phyloP scores from a whole-genome alignment of 2,113 vertebrate genomes.

The Oryzias curvinotus region DNA sequence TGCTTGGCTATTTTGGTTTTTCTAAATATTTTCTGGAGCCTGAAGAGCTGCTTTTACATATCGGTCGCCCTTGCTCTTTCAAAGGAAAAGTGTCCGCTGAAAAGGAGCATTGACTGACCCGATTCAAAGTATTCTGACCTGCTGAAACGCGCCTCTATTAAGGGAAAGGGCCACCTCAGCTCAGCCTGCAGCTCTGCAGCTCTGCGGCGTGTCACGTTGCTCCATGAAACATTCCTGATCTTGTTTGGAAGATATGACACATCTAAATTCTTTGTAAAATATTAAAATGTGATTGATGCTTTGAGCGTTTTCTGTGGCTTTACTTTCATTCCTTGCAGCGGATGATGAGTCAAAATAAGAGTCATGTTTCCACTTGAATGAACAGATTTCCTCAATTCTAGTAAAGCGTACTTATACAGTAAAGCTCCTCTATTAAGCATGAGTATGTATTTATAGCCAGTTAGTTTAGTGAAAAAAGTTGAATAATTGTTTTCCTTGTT shows the following conservation, averaged over 20 bases:
- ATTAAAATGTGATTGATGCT: slow-evolving; percentile 3
- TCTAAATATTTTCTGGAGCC: slow-evolving; percentile 77
- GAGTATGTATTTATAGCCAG: no score
- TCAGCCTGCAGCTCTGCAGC: slow-evolving; percentile 37
- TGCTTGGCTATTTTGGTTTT: slow-evolving; percentile 76
- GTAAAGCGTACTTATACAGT: no score
- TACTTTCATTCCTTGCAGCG: not conserved
- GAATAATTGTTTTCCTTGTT: no score
- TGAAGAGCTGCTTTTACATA: slow-evolving; percentile 73
- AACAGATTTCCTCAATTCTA: no score
- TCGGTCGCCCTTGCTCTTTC: slow-evolving; percentile 61
- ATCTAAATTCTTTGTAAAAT: not conserved
- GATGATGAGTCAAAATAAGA: not conserved
- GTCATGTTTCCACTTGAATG: no score
- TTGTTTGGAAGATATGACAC: slow-evolving; percentile 14
- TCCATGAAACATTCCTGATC: slow-evolving; percentile 13
- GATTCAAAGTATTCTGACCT: slow-evolving; percentile 67
- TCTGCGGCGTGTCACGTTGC: slow-evolving; percentile 1
- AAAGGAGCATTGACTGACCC: slow-evolving; percentile 70
- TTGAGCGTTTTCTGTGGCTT: fast-evolving
- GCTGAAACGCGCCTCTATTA: slow-evolving; percentile 61
- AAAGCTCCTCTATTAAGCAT: no score
- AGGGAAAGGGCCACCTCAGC: slow-evolving; percentile 55
- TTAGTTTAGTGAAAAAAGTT: no score
- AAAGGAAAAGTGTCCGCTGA: slow-evolving; percentile 65